Base-by-base conservation (phyloP, 2,113 vertebrate species). In the Nycticryphes semicollaris region DNA sequence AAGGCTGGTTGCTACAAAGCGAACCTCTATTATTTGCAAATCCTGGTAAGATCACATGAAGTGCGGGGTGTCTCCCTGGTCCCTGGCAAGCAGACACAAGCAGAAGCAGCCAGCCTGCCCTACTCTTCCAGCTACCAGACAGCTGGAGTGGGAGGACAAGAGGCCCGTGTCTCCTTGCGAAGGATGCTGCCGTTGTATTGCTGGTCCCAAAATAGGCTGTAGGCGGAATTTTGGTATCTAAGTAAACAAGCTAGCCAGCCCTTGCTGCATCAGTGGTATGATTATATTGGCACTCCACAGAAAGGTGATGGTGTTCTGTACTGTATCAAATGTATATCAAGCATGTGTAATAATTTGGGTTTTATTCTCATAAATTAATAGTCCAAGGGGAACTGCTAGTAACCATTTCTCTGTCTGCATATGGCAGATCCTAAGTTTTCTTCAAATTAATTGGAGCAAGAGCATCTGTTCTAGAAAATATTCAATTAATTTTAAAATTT, bases 391-490 rank as follows among this genome's bases (percentile, higher is more conserved):
- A 86, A 10, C 37, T 50, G n/a, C 3, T 50, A 78, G 48, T 75
- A 84, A 87, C 77, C 80, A 25, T 78, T 31, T 87, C 76, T 89
- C 19, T 84, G 33, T n/a, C 60, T 87, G 74, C 70, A 54, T 73
- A 57, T 50, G 62, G 84, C 70, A 89, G 27, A 73, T 12, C 0
- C 2, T 47, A 83, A 91, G 35, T 83, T 85, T 78, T 91, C 53
- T n/a, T 83, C 67, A 82, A 73, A 80, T 87, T 89, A 93, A 85
- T 90, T 91, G 81, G 45, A 70, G n/a, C 18, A 76, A 82, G 47
- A 81, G 39, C 73, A 87, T 79, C 43, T 94, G 57, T 79, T 94
- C 31, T n/a, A 76, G 35, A 85, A 93, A 64, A 87, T 37, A 53
- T 2, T 72, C 0, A 53, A 27, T 23, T 43, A 0, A 53, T 91